Evolutionary conservation across 2,113 vertebrate genomes (phyloP).

Genomic region (Oncorhynchus masou): DNA sequence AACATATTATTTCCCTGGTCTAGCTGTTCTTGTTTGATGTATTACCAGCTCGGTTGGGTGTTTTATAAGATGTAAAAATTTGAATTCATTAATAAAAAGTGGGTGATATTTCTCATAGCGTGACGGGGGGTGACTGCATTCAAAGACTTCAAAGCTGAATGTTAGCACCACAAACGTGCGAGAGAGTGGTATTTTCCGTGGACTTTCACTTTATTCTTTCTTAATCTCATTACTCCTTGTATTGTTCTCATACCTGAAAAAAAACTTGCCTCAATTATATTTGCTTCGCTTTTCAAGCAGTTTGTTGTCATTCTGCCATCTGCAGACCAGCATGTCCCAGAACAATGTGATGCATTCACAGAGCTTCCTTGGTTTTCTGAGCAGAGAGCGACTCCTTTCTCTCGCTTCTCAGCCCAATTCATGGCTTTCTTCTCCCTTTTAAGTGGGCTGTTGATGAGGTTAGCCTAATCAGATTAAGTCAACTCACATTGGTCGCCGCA

Average conservation of each 20-base stretch:
- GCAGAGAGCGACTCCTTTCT: slow-evolving; percentile 68
- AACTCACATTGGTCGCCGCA: slow-evolving; percentile 83
- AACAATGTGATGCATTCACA: slow-evolving; percentile 80
- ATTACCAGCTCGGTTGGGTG: slow-evolving; percentile 58
- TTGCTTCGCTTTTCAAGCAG: slow-evolving; percentile 75
- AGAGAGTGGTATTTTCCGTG: slow-evolving; percentile 47
- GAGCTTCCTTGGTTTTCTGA: slow-evolving; percentile 70
- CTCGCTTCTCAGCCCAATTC: slow-evolving; percentile 74
- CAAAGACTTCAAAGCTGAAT: slow-evolving; percentile 49
- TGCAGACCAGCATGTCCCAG: slow-evolving; percentile 79
- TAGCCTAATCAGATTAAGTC: slow-evolving; percentile 95
- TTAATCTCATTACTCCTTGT: slow-evolving; percentile 73
- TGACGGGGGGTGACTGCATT: slow-evolving; percentile 36
- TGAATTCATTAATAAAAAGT: slow-evolving; percentile 55
- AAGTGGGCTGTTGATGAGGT: slow-evolving; percentile 87
- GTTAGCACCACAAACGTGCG: slow-evolving; percentile 59
- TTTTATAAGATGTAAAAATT: slow-evolving; percentile 38
- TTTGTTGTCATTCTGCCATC: slow-evolving; percentile 88
- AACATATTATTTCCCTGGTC: slow-evolving; percentile 30
- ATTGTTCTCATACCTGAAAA: slow-evolving; percentile 75
- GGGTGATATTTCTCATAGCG: slow-evolving; percentile 68
- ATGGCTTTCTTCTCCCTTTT: slow-evolving; percentile 80
- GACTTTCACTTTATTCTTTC: slow-evolving; percentile 61
- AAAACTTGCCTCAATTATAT: slow-evolving; percentile 71
- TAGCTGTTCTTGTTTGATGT: slow-evolving; percentile 62